These are phyloP conservation scores for Deilephila elpenor DNA, from an alignment of 2,888 invertebrate genomes.

Conservation along the genomic window DNA sequence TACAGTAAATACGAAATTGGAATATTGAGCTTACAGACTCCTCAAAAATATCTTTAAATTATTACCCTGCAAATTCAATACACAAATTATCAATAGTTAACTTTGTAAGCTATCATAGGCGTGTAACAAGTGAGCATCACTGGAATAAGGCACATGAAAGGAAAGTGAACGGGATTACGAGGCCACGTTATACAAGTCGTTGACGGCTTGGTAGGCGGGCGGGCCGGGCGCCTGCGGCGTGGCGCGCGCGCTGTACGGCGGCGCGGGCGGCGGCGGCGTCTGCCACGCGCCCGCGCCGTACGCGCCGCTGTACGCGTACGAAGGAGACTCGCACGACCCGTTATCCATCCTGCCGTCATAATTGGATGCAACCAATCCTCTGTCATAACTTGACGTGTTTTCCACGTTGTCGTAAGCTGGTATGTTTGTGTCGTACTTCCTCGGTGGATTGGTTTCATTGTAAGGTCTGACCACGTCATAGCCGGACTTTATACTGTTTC, in stretches of 20 bases:
- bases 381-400: constrained; percentile 52
- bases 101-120: constrained; percentile 11
- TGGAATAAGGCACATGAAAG: constrained; percentile 53
- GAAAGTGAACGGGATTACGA: constrained; percentile 36
- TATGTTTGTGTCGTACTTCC: constrained; percentile 53
- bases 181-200: constrained; percentile 63
- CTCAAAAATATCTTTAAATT: constrained; percentile 31
- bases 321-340: constrained; percentile 61
- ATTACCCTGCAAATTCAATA: constrained; percentile 32
- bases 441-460: constrained; percentile 60
- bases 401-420: constrained; percentile 62
- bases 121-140: constrained; percentile 47
- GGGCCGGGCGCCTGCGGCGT: constrained; percentile 79
- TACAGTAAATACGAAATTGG: constrained; percentile 39
- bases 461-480: constrained; percentile 79
- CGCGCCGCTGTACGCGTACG: constrained; percentile 53
- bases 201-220: constrained; percentile 72
- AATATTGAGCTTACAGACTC: constrained; percentile 20
- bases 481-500: constrained; percentile 61
- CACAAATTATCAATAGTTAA: constrained; percentile 27
- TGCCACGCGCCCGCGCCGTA: constrained; percentile 61
- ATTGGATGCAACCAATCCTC: constrained; percentile 41
- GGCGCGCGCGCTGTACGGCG: constrained; percentile 71
- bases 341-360: constrained; percentile 62
- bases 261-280: constrained; percentile 74